Evolutionary conservation across 2,113 vertebrate genomes (phyloP), one percentile per base, ranked within the genome.

Genomic region (Hassar affinis): DNA sequence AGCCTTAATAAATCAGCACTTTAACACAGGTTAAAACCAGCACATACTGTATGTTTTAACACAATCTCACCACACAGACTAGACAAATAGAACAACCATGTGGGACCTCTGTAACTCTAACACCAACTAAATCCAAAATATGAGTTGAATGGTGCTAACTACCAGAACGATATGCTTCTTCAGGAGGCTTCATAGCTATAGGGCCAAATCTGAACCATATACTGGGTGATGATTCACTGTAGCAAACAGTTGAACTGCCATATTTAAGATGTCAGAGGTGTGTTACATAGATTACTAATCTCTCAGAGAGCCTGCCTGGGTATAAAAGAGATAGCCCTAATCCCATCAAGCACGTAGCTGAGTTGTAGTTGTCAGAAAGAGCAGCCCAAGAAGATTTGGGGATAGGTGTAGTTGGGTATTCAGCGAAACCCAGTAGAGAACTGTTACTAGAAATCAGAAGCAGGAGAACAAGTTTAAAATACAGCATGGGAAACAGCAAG

Each of bases 401-500:
- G 30, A 25, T 17, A 45, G 25, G 45, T 35, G 27, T 52, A 76
- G 11, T 35, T 51, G 42, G 42, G 42, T 33, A 18, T 61, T 30
- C 45, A 22, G n/a, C 42, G 25, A 56, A 54, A 68, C 30, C 66
- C 59, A 74, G 8, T 0, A 57, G 72, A 22, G 64, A 86, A 57
- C 45, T 38, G 4, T 52, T 33, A 9, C 86, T 62, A 69, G 68
- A 85, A 85, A 88, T 45, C 5, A 33, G 62, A 42, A 76, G 18
- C 47, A 62, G 81, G 42, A 47, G 33, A n/a, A 25, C 22, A 42
- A 25, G 10, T 56, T 56, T 56, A 30, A 56, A 56, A 56, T 77
- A 52, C 74, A 89, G 74, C 69, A 96, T 96, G 95, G 95, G 95
- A 52, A 96, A 96, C 78, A 92, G 81, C 0, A 96, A 94, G 87